Conservation (phyloP, 2,888 invertebrate species). For the Oligia fasciuncula region DNA sequence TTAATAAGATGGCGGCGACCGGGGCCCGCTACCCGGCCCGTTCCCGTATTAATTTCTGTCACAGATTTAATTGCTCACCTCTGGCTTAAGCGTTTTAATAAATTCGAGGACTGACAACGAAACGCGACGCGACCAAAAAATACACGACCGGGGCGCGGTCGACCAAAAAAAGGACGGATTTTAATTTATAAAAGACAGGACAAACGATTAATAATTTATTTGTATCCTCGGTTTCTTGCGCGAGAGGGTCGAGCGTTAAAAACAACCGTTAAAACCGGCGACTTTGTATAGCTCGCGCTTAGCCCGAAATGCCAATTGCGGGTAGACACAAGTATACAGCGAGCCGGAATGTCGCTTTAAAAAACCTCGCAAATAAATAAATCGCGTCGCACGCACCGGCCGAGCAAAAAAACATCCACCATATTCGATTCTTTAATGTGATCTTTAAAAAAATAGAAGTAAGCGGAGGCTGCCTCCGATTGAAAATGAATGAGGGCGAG, state of each 20-base stretch:
- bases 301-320: slow-evolving; percentile 90
- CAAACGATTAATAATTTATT: slow-evolving; percentile 91
- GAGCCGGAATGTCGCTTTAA: slow-evolving; percentile 89
- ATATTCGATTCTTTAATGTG: slow-evolving; percentile 91
- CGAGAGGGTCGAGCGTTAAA: slow-evolving; percentile 88
- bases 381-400: slow-evolving; percentile 89
- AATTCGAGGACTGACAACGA: slow-evolving; percentile 88
- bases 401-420: slow-evolving; percentile 86
- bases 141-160: slow-evolving; percentile 78
- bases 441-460: slow-evolving; percentile 89
- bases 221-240: slow-evolving; percentile 88
- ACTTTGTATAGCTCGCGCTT: slow-evolving; percentile 89
- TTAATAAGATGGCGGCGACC: slow-evolving; percentile 78
- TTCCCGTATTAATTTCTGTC: slow-evolving; percentile 88
- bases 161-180: slow-evolving; percentile 87
- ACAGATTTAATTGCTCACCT: slow-evolving; percentile 89
- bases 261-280: slow-evolving; percentile 89
- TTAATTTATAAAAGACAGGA: slow-evolving; percentile 91
- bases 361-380: slow-evolving; percentile 90
- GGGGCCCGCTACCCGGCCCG: slow-evolving; percentile 76
- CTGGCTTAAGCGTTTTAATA: slow-evolving; percentile 89
- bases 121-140: slow-evolving; percentile 87
- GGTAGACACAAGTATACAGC: slow-evolving; percentile 90
- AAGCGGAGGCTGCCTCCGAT: slow-evolving; percentile 87
- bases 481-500: slow-evolving; percentile 90